phyloP scores from a whole-genome alignment of 2,797 vertebrate species.

The Emys orbicularis region DNA sequence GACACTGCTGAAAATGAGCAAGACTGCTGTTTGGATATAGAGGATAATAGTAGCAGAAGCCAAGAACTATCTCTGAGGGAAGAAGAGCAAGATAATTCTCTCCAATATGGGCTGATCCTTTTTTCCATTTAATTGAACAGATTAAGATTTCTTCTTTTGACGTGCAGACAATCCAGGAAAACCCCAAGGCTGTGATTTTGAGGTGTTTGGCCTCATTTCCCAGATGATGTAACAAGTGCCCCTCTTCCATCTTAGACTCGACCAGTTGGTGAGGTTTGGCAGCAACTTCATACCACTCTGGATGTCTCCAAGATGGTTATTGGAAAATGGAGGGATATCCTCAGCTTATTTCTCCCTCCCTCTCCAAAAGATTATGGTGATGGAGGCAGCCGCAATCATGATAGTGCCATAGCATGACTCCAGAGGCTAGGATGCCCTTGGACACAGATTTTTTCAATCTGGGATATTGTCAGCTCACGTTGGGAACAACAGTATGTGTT shows the following conservation, averaged over 20 bases:
- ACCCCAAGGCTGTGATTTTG: no score
- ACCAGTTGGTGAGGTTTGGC: no score
- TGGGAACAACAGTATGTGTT: fast-evolving
- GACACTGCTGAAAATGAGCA: conserved; percentile 13
- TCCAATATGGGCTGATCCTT: conserved; percentile 43
- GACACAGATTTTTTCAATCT: neutral
- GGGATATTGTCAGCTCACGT: neutral
- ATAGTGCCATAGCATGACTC: neutral
- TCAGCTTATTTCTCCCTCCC: neutral
- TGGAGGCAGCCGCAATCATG: neutral
- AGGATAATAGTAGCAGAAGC: conserved; percentile 64
- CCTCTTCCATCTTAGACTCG: no score
- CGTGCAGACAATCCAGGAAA: no score
- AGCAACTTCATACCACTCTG: conserved; percentile 28
- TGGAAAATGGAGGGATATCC: conserved; percentile 35
- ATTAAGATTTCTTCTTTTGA: neutral
- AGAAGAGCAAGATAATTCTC: neutral
- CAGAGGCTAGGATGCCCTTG: neutral
- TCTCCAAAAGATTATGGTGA: no score
- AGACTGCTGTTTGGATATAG: conserved; percentile 61
- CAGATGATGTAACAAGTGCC: no score
- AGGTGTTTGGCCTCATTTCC: no score
- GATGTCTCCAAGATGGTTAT: neutral
- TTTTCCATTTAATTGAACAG: conserved; percentile 36
- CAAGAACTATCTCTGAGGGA: no score